Percentiles rank a stretch among this genome's conserved stretches.
Evolutionary conservation across 2,113 vertebrate species (phyloP).

Genomic region (Trichomycterus rosablanca): DNA sequence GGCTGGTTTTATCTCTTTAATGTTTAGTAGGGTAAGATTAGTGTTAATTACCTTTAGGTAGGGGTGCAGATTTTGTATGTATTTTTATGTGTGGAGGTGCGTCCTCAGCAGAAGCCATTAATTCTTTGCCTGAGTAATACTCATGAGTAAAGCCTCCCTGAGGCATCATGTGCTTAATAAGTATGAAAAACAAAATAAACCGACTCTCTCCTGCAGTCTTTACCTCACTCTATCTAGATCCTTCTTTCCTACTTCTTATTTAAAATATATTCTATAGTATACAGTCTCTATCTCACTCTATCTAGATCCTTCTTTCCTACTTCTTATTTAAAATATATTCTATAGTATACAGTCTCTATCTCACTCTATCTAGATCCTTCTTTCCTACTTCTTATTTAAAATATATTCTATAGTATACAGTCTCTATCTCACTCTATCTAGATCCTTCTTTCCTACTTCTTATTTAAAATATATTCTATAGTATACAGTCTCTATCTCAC

Average conservation of each 20-base stretch:
- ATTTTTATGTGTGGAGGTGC: slow-evolving; percentile 8
- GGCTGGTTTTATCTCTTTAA: neutral
- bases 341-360: neutral
- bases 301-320: neutral
- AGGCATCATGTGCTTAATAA: slow-evolving; percentile 34
- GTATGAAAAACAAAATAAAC: slow-evolving; percentile 41
- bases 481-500: neutral
- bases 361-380: slow-evolving; percentile 8
- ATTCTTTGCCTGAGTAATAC: slow-evolving; percentile 21
- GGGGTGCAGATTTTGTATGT: slow-evolving; percentile 10
- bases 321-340: slow-evolving; percentile 2
- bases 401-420: neutral
- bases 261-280: neutral
- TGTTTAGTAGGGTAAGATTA: slow-evolving; percentile 11
- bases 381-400: neutral
- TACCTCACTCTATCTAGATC: slow-evolving; percentile 5
- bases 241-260: neutral
- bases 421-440: slow-evolving; percentile 6
- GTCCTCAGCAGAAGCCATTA: slow-evolving; percentile 10
- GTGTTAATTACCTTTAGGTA: slow-evolving; percentile 8
- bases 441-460: neutral
- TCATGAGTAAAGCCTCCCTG: slow-evolving; percentile 33
- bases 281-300: slow-evolving; percentile 5
- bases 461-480: slow-evolving; percentile 2
- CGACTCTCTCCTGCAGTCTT: slow-evolving; percentile 41